Percentiles rank a stretch among this genome's conserved stretches.
Conservation (phyloP, 2,888 invertebrate species). For the Hypercompe scribonia region DNA sequence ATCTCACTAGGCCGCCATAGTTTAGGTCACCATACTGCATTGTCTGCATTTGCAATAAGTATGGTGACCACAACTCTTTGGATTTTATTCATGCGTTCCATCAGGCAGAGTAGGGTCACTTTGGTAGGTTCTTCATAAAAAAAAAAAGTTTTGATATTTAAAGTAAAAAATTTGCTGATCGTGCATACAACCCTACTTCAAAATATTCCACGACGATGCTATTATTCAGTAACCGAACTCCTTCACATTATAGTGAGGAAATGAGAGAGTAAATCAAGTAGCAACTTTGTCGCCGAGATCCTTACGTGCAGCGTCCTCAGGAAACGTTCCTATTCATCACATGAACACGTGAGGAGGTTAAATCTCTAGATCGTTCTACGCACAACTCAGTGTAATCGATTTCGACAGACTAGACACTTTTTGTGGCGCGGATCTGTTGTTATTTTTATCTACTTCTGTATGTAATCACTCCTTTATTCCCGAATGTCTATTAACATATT, state of each 20-base stretch:
- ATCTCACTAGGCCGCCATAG: too few species aligned
- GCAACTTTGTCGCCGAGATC: constrained; percentile 48
- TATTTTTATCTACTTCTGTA: neutral
- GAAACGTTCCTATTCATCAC: constrained; percentile 60
- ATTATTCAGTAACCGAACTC: constrained; percentile 32
- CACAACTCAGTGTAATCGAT: constrained; percentile 21
- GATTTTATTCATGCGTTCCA: too few species aligned
- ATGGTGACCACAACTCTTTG: too few species aligned
- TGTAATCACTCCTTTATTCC: neutral
- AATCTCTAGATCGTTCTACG: constrained; percentile 38
- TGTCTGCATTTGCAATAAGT: too few species aligned
- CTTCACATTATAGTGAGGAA: constrained; percentile 36
- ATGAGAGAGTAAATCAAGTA: constrained; percentile 56
- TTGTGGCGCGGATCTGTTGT: neutral
- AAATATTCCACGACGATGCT: neutral
- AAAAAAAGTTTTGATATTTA: neutral
- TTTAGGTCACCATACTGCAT: too few species aligned
- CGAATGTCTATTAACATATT: neutral
- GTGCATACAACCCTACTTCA: neutral
- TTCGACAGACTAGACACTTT: constrained; percentile 12
- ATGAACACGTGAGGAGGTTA: constrained; percentile 53
- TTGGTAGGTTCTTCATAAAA: too few species aligned
- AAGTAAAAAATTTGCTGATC: neutral
- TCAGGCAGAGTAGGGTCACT: too few species aligned
- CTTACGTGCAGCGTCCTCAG: constrained; percentile 34